A percentile compares a stretch with the other conserved stretches of the same genome.
Evolutionary conservation across 2,888 invertebrate genomes (phyloP).

Genomic region (Aleiodes leptofemur): DNA sequence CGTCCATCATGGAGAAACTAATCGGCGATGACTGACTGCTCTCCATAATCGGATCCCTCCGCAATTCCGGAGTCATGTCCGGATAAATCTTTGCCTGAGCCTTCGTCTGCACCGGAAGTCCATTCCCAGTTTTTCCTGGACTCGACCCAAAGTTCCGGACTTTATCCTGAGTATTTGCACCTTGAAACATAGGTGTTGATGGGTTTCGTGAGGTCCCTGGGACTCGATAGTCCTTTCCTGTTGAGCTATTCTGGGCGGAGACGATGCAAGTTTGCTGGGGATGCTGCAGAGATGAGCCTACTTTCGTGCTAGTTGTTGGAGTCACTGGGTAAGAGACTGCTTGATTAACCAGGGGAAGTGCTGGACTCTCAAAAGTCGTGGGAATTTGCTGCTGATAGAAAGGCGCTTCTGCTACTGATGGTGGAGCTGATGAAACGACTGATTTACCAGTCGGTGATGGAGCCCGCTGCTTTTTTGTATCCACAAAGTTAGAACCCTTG

Average conservation of each 20-base stretch:
- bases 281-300: conserved; percentile 74
- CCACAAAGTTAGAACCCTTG: conserved; percentile 63
- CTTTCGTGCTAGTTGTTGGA: conserved; percentile 48
- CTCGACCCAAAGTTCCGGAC: conserved; percentile 77
- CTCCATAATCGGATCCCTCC: conserved; percentile 69
- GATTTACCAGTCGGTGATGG: conserved; percentile 74
- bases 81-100: conserved; percentile 88
- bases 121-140: conserved; percentile 65
- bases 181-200: conserved; percentile 70
- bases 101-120: conserved; percentile 81
- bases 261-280: conserved; percentile 86
- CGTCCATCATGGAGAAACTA: conserved; percentile 86
- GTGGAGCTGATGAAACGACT: conserved; percentile 76
- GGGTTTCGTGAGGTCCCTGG: conserved; percentile 74
- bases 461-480: conserved; percentile 76
- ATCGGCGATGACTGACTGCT: conserved; percentile 84
- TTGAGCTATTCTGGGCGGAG: conserved; percentile 80
- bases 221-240: conserved; percentile 80
- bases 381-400: conserved; percentile 81
- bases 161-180: conserved; percentile 68
- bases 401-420: conserved; percentile 76
- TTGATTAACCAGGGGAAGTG: conserved; percentile 70
- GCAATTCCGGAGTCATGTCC: conserved; percentile 77
- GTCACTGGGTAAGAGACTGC: conserved; percentile 70
- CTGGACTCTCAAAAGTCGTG: conserved; percentile 78